A percentile compares a stretch with the other conserved stretches of the same genome.
Evolutionary conservation across 2,113 vertebrate genomes (phyloP).

Genomic region (Megatriorchis doriae): DNA sequence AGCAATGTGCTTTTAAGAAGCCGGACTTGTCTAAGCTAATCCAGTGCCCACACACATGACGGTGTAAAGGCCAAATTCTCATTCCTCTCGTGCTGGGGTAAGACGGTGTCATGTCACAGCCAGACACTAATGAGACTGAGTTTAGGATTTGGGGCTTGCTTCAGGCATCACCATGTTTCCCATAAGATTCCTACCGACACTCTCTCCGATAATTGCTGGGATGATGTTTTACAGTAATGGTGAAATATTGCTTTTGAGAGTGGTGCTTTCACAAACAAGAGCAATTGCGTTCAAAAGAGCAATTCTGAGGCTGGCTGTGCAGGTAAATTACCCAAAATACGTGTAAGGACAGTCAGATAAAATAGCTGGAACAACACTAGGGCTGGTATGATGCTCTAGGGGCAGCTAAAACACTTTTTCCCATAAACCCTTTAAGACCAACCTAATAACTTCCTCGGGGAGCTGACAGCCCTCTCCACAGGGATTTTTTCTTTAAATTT

Average conservation of each 20-base stretch:
- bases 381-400: neutral
- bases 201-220: neutral
- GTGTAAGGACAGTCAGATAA: neutral
- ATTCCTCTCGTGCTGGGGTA: neutral
- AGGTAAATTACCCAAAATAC: neutral
- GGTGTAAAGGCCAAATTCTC: neutral
- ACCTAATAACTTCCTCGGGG: neutral
- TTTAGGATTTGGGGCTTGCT: neutral
- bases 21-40: neutral
- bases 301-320: neutral
- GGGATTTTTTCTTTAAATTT: neutral
- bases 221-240: neutral
- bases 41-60: neutral
- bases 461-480: neutral
- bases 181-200: neutral
- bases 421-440: neutral
- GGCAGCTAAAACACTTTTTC: neutral
- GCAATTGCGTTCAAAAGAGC: neutral
- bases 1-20: neutral
- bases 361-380: neutral
- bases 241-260: neutral
- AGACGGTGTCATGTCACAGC: neutral
- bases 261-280: neutral
- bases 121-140: neutral
- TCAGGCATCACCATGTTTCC: neutral